Base-by-base conservation (phyloP, 2,113 vertebrate genomes). In the Ascaphus truei region DNA sequence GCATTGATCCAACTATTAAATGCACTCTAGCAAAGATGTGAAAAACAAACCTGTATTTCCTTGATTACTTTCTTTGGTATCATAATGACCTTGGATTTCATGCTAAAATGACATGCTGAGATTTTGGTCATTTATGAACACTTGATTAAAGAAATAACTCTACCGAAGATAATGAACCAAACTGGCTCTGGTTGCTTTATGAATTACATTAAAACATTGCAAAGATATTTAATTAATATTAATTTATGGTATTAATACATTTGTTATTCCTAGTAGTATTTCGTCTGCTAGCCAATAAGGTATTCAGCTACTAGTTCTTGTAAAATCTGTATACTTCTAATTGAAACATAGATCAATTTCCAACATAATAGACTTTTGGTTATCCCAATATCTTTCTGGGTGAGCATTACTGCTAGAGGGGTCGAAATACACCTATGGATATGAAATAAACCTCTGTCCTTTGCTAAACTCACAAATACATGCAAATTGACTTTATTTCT, bases 221-320 rank as follows among this genome's bases (percentile, higher is more conserved):
- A n/a, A n/a, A n/a, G n/a, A 18, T 47, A 15, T 59, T 68, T 60
- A 58, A 69, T 60, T 48, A 60, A 27, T 60, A 36, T n/a, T 20
- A 58, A 68, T 33, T 36, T 47, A 58, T n/a, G 52, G 26, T 57
- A 68, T 68, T 69, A 59, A 68, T 68, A n/a, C n/a, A n/a, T n/a
- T n/a, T n/a, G n/a, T n/a, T n/a, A n/a, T 47, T 20, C 7, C 20
- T 18, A 16, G 20, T n/a, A 34, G 31, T 31, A 63, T 36, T 16
- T 36, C 26, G 30, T 36, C 36, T 63, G 45, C 45, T 39, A 36
- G 41, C 65, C 34, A 18, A 36, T 47, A 47, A 30, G 13, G 34
- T 47, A 43, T 20, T 10, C 39, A 10, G 30, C 27, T 58, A 68
- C 58, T 68, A 36, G 30, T 15, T 26, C 30, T 12, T 58, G 31